These are phyloP conservation scores for Dendrocincla tyrannina DNA, from an alignment of 2,797 vertebrate genomes.

Conservation along the genomic window DNA sequence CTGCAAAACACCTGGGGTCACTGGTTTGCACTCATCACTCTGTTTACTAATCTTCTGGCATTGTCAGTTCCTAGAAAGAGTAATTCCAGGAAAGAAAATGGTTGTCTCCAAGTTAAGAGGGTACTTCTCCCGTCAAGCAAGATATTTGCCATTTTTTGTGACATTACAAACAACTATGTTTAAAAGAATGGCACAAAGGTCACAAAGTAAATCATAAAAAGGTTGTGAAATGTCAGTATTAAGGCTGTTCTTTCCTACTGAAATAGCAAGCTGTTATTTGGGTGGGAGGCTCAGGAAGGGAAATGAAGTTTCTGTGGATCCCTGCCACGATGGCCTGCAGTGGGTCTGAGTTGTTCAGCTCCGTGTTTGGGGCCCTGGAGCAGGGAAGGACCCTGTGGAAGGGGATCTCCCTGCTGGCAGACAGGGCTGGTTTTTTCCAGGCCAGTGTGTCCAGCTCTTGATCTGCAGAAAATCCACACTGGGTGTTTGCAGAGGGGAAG, in stretches of 20 bases:
- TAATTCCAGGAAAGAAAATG: background rate
- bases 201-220: background rate
- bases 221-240: background rate
- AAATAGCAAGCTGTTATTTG: background rate
- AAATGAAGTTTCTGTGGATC: background rate
- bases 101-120: background rate
- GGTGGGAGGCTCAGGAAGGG: background rate
- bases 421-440: background rate
- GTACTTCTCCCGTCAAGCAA: background rate
- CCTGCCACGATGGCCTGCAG: background rate
- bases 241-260: background rate
- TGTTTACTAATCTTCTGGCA: background rate
- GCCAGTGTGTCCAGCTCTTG: background rate
- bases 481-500: background rate
- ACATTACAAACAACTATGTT: background rate
- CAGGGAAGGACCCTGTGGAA: background rate
- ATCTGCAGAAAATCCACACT: background rate
- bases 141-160: background rate
- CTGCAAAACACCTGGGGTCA: background rate
- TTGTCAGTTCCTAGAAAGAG: background rate
- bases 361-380: background rate
- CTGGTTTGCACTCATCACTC: background rate
- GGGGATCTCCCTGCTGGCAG: background rate
- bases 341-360: background rate
- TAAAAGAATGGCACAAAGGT: background rate